Evolutionary conservation across 37 sponge, comb jelly and placozoan genomes (phyloP).

Genomic region (Dysidea cf. avara): DNA sequence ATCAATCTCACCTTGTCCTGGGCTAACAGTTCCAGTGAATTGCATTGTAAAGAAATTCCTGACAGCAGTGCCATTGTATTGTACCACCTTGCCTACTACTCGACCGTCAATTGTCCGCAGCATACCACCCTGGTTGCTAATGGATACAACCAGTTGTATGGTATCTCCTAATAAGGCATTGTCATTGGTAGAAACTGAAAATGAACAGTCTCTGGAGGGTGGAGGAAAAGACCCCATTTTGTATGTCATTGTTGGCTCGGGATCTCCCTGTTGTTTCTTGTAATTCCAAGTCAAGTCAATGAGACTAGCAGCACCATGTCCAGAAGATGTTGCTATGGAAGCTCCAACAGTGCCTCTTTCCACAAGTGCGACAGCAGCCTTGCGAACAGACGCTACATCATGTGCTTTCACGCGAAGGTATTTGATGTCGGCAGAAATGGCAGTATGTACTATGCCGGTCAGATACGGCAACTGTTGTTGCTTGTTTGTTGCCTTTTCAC

Average conservation of each 20-base stretch:
- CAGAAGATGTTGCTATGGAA: conserved; percentile 18
- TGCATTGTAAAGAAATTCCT: conserved; percentile 65
- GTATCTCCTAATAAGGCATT: conserved; percentile 39
- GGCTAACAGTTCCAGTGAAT: conserved; percentile 66
- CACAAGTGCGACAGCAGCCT: conserved; percentile 22
- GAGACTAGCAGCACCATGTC: not conserved
- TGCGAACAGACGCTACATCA: not conserved
- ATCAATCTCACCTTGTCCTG: conserved; percentile 78
- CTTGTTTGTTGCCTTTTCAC: not conserved
- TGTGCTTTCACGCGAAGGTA: conserved; percentile 40
- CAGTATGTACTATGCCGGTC: conserved; percentile 20
- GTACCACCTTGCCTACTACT: conserved; percentile 50
- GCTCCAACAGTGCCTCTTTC: conserved; percentile 12
- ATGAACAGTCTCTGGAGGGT: conserved; percentile 55
- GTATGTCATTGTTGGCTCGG: not conserved
- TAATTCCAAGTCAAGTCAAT: conserved; percentile 38
- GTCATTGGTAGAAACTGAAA: conserved; percentile 42
- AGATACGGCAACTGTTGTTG: conserved; percentile 38
- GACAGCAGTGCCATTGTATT: conserved; percentile 49
- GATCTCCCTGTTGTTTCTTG: not conserved
- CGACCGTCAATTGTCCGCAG: conserved; percentile 69
- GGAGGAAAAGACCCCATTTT: conserved; percentile 6
- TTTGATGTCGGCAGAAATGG: conserved; percentile 33
- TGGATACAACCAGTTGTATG: conserved; percentile 26
- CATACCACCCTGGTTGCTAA: conserved; percentile 46